Conservation (phyloP, 2,888 invertebrate genomes). For the Flabesymbios commensalis region DNA sequence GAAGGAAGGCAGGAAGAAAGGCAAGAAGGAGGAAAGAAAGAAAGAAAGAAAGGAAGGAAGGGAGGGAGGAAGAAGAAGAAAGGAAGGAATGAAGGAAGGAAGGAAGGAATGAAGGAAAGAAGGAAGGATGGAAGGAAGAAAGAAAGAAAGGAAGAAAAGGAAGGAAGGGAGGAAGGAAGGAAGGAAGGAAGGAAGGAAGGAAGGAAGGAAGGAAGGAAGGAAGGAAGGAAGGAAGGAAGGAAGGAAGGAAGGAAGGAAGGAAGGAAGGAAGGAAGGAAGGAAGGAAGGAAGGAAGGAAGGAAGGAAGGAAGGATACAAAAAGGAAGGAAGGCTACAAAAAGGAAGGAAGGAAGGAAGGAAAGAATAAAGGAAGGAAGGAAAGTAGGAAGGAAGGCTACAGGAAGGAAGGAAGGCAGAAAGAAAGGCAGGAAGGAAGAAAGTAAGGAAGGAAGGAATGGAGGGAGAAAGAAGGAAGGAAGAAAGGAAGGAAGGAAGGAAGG, state of each 20-base stretch:
- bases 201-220: not conserved
- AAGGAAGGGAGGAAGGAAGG: not conserved
- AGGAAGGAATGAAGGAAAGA: not conserved
- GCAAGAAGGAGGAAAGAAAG: not conserved
- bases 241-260: not conserved
- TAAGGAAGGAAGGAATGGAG: no score
- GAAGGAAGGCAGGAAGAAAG: not conserved
- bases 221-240: not conserved
- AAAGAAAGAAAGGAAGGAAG: not conserved
- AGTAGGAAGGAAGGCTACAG: no score
- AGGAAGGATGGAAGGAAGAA: not conserved
- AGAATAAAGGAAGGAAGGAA: no score
- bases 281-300: not conserved
- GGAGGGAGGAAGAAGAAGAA: not conserved
- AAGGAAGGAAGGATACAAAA: no score
- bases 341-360: not conserved
- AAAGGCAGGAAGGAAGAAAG: not conserved
- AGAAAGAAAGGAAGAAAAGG: not conserved
- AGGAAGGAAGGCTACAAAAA: no score
- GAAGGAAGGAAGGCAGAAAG: no score
- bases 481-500: no score
- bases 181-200: not conserved
- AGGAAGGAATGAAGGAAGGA: not conserved
- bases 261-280: not conserved
- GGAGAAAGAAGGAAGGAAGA: no score